Evolutionary conservation across 2,113 vertebrate genomes (phyloP), one percentile per base, ranked within the genome.

Genomic region (Pelusios castaneus): DNA sequence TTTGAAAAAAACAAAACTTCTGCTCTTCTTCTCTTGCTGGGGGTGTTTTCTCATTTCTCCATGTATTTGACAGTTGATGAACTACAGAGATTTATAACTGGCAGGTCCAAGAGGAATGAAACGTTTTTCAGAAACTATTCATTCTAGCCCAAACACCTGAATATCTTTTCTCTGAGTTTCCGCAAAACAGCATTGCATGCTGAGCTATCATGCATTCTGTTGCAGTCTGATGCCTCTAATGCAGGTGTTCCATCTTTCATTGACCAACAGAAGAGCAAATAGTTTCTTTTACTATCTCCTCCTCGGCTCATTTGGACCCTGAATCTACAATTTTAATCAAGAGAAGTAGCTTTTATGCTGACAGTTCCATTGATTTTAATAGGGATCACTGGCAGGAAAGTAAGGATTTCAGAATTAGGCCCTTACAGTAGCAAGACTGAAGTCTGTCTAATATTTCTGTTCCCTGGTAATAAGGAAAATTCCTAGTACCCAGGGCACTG

Each of bases 21-120:
- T 38, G 34, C 1, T 0, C 82, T 80, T 24, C 80, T 34, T 51
- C 31, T 3, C 31, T 80, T 92, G 29, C 10, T 3, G 0, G 7
- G 54, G 24, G 4, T 25, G 9, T 80, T 24, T 80, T 79, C 45
- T 16, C 43, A 43, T 25, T 91, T 92, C 75, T 84, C 41, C 41
- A 29, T 63, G 73, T 93, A 24, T 79, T 49, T 80, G 29, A 31
- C 54, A 16, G 0, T 1, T 86, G 78, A 58, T 70, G 87, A 85
- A 25, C 38, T 84, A 31, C 31, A 10, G n/a, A 1, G 54, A 49
- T 79, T 76, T 87, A 76, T 17, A 75, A 76, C 38, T 54, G 1
- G 0, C 1, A 0, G 82, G 52, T 90, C 5, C 47, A 24, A 29
- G 45, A 89, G 56, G 27, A 89, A 2, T 16, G 43, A 77, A 83